Percentiles rank a stretch among this genome's conserved stretches.
These are phyloP conservation scores for Emberiza fucata DNA, from an alignment of 2,113 vertebrate genomes.

Conservation along the genomic window DNA sequence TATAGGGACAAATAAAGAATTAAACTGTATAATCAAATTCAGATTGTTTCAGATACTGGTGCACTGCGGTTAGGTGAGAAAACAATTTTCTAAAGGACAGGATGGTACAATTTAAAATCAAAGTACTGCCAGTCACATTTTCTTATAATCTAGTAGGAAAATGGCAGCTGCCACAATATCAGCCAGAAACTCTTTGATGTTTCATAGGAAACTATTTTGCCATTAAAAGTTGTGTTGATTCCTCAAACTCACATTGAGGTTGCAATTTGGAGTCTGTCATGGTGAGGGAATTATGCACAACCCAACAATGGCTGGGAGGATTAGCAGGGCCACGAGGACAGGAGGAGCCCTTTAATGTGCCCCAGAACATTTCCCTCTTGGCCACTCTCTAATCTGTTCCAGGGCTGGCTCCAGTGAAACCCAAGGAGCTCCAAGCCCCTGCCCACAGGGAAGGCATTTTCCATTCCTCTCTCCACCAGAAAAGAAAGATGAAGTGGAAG, in stretches of 20 bases:
- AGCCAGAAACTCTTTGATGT: not conserved
- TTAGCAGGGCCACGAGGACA: not conserved
- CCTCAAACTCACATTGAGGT: not conserved
- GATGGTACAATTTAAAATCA: not conserved
- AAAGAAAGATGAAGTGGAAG: not conserved
- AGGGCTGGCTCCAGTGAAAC: not conserved
- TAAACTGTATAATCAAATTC: not conserved
- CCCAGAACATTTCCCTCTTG: not conserved
- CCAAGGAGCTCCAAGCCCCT: not conserved
- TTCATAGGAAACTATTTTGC: not conserved
- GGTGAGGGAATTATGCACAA: not conserved
- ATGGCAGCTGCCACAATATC: not conserved
- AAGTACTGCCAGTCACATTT: not conserved
- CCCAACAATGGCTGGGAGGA: not conserved
- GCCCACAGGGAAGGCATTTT: not conserved
- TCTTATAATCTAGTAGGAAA: not conserved
- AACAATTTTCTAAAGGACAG: not conserved
- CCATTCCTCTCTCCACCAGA: not conserved
- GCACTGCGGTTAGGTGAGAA: not conserved
- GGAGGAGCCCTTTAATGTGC: not conserved
- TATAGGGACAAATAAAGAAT: not conserved
- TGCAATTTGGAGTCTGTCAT: not conserved
- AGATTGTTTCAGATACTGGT: not conserved
- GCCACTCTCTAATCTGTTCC: slow-evolving; percentile 16
- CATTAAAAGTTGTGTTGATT: not conserved